Base-by-base conservation (phyloP, 2,113 vertebrate species). In the Tylochromis polylepis region DNA sequence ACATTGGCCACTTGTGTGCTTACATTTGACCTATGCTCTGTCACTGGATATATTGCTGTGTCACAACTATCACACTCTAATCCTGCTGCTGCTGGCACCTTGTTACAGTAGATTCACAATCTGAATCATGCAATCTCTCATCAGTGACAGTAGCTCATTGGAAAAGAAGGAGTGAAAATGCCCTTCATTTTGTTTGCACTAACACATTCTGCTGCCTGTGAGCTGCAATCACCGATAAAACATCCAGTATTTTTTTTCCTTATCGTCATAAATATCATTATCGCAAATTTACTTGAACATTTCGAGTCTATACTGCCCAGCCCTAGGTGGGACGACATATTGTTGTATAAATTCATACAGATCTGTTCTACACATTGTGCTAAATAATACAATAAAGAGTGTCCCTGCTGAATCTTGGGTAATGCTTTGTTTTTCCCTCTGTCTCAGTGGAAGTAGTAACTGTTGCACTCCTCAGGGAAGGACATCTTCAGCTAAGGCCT, bases 401-500 rank as follows among this genome's bases (percentile, higher is more conserved):
- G 16, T 91, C 89, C 60, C 46, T 20, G 79, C 60, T 88, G 86
- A 88, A 84, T 85, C 34, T 82, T 86, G n/a, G 85, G 83, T 92
- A 93, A 92, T 92, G 85, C 85, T 92, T 92, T 91, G 91, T 93
- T 93, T 88, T 90, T 87, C 83, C 38, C 56, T 84, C 84, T 62
- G 84, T 88, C 88, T 92, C 83, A 79, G 49, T 86, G 81, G 79
- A 89, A 89, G 90, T 43, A 62, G 89, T 88, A 86, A 90, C 93
- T 90, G 88, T 87, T 91, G 84, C 72, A 6, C 85, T 93, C 92
- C 90, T 83, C 22, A 12, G 91, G 92, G 90, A 88, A 87, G 62
- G 85, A 90, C 82, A 82, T 84, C 92, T 93, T 94, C 79, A 88
- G 82, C 85, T 87, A 80, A 91, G 92, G 86, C 82, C 86, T 89